Percentiles rank a stretch among this genome's conserved stretches.
Evolutionary conservation across 2,797 vertebrate genomes (phyloP).

Genomic region (Phoeniculus purpureus): DNA sequence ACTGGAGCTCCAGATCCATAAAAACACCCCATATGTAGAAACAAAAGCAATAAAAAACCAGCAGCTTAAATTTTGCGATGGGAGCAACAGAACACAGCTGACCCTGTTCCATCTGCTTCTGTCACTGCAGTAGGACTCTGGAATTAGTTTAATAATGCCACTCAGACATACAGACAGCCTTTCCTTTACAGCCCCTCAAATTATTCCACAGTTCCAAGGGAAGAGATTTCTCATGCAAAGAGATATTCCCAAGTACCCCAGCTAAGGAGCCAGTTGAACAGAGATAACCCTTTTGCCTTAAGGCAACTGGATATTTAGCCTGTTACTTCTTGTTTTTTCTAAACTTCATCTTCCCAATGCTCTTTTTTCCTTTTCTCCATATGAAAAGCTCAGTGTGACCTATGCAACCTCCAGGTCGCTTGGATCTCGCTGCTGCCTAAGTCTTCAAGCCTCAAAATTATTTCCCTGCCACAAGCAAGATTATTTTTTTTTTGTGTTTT

Average conservation of each 20-base stretch:
- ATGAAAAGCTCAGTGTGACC: not conserved
- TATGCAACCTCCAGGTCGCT: not conserved
- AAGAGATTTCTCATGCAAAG: not conserved
- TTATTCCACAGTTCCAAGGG: not conserved
- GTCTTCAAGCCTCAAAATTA: not conserved
- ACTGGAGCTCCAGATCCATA: not conserved
- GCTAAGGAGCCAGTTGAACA: not conserved
- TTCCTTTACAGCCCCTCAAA: not conserved
- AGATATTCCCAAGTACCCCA: not conserved
- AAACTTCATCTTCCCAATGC: not conserved
- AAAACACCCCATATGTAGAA: not conserved
- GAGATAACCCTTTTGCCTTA: not conserved
- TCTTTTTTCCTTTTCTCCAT: not conserved
- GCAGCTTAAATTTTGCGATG: not conserved
- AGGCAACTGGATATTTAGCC: conserved; percentile 1
- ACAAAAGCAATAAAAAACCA: not conserved
- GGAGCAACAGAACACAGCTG: not conserved
- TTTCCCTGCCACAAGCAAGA: not conserved
- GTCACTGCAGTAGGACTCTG: not conserved
- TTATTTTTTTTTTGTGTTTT: not conserved
- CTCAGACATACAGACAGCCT: not conserved
- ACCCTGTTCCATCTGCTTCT: not conserved
- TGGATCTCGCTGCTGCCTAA: not conserved
- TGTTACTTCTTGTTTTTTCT: not conserved
- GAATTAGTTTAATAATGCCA: not conserved